phyloP scores from a whole-genome alignment of 2,113 vertebrate genomes.

The Sporophila hypoxantha region DNA sequence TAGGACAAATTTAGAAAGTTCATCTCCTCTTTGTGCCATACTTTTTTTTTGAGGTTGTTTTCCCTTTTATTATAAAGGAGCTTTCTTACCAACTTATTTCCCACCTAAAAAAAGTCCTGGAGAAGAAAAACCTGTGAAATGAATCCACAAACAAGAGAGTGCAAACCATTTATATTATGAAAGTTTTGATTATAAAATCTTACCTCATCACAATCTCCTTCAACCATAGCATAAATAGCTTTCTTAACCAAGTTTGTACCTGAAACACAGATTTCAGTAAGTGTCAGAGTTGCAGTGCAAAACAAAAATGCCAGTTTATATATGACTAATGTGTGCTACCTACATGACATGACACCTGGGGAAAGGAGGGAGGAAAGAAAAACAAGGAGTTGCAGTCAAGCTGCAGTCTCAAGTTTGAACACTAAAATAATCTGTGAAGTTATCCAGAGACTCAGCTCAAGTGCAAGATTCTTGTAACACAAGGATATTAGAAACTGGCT shows the following conservation, averaged over 20 bases:
- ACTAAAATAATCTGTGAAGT: background rate
- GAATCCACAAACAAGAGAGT: background rate
- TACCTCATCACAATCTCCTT: conserved; percentile 99
- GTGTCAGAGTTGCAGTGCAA: conserved; percentile 32
- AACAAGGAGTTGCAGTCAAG: conserved; percentile 3
- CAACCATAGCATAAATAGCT: conserved; percentile 99
- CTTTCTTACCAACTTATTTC: background rate
- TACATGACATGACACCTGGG: background rate
- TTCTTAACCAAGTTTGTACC: conserved; percentile 99
- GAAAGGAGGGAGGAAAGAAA: background rate
- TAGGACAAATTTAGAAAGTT: background rate
- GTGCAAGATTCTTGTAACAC: conserved; percentile 16
- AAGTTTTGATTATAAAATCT: conserved; percentile 53
- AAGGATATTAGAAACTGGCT: conserved; percentile 46
- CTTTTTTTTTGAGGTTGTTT: background rate
- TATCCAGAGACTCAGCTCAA: conserved; percentile 35
- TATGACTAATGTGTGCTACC: background rate
- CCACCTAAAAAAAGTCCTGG: background rate
- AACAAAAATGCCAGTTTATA: background rate
- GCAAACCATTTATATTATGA: conserved; percentile 1
- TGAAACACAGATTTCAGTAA: conserved; percentile 70
- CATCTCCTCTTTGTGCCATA: background rate
- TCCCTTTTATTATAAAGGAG: background rate
- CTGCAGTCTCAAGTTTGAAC: background rate
- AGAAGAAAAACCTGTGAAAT: background rate